phyloP scores from a whole-genome alignment of 2,113 vertebrate genomes.

The Vireo altiloquus region DNA sequence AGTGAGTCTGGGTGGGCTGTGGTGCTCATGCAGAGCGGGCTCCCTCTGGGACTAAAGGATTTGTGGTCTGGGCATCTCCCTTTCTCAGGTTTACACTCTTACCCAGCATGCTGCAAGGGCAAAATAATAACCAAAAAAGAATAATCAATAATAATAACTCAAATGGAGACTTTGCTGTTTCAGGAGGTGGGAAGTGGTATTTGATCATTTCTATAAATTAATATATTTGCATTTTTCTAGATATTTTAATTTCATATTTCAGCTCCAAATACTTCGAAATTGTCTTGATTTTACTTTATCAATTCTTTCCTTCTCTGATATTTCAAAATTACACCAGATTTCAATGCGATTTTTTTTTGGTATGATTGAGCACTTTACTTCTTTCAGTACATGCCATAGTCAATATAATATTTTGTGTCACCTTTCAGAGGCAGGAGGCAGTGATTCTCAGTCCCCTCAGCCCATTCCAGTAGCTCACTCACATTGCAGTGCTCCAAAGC shows the following conservation, averaged over 20 bases:
- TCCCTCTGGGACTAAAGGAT: accelerated
- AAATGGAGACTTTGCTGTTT: background rate
- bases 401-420: background rate
- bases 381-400: background rate
- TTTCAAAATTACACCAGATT: background rate
- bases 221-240: background rate
- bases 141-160: background rate
- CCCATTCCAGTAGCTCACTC: background rate
- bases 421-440: background rate
- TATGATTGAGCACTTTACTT: background rate
- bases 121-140: background rate
- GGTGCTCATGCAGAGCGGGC: background rate
- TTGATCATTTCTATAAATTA: background rate
- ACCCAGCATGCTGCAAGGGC: too few species aligned
- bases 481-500: background rate
- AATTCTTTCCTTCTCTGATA: background rate
- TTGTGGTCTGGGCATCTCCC: accelerated
- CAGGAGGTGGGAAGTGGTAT: accelerated
- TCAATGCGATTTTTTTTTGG: background rate
- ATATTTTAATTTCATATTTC: background rate
- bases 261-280: background rate
- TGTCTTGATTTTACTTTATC: background rate
- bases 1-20: background rate
- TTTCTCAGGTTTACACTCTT: background rate
- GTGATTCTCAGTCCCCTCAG: background rate